Base-by-base conservation (phyloP, 1,140 invertebrate species). In the Protaetia brevitarsis region DNA sequence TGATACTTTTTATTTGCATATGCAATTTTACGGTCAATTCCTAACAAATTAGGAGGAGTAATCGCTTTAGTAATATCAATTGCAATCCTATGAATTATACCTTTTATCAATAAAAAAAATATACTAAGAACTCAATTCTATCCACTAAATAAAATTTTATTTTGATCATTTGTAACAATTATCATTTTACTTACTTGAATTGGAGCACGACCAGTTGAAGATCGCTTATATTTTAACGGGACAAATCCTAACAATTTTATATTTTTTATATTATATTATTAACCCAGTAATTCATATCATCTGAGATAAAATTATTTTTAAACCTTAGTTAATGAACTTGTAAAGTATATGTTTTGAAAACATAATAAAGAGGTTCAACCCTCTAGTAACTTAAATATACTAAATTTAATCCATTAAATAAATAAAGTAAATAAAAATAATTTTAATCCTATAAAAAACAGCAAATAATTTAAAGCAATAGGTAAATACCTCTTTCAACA, bases 1-100 rank as follows among this genome's bases (percentile, higher is more conserved):
- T 89, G 86, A 85, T 89, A 89, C 78, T 90, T 90, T 78, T 78
- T 89, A 82, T 89, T 89, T 83, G 87, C 87, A 23, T 89, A 90
- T 77, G 85, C 87, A 19, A 90, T 90, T 81, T 70, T 90, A 73
- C 87, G 87, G 59, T 85, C 86, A 66, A 88, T 90, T 71, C 87
- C 87, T 63, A 89, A 88, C 83, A 90, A 91, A 84, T 76, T 89
- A 82, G 85, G 86, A 68, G 87, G 87, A 68, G 87, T 89, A 34
- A 81, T 89, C 76, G 84, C 84, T n/a, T 73, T 89, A 79, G 65
- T 85, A 60, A 58, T 84, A 76, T 85, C 84, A 71, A 87, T 88
- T 80, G 68, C 82, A 74, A 87, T 88, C 82, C 78, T 87, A 78
- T 71, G 81, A 68, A 80, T 85, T 76, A 51, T 69, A 28, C 82